Percentiles rank a stretch among this genome's conserved stretches.
These are phyloP conservation scores for Lagorchestes hirsutus DNA, from an alignment of 2,797 vertebrate genomes.

Conservation along the genomic window DNA sequence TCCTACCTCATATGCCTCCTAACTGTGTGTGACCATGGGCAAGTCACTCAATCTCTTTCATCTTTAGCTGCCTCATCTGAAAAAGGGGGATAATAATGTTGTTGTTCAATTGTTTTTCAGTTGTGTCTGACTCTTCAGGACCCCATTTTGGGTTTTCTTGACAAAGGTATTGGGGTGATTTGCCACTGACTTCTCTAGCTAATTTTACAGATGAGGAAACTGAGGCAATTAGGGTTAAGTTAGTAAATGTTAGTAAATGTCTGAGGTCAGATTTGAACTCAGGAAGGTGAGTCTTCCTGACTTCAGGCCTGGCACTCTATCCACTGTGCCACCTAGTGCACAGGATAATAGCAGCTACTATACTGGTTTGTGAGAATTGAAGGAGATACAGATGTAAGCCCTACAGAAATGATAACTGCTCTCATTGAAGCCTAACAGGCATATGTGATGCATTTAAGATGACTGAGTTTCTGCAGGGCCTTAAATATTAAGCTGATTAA, in stretches of 20 bases:
- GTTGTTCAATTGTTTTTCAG: not conserved
- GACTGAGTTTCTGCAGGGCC: not conserved
- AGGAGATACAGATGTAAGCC: not conserved
- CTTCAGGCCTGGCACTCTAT: not conserved
- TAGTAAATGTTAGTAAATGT: not conserved
- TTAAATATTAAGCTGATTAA: not conserved
- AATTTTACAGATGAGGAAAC: constrained; percentile 29
- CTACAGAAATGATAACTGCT: not conserved
- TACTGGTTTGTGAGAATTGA: not conserved
- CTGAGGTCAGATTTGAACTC: not conserved
- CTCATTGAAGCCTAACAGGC: not conserved
- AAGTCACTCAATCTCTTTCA: not conserved
- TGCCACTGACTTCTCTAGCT: not conserved
- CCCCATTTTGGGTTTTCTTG: not conserved
- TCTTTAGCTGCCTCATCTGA: not conserved
- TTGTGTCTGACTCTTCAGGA: not conserved
- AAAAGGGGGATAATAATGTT: not conserved
- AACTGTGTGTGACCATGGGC: not conserved
- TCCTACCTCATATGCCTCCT: not conserved
- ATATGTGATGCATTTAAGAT: not conserved
- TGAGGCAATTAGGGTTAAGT: constrained; percentile 14
- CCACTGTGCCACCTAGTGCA: not conserved
- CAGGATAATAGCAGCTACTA: not conserved
- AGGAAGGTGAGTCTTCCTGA: not conserved
- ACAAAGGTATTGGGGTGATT: not conserved